Conservation (phyloP, 2,888 invertebrate species). For the Plebejus argus region DNA sequence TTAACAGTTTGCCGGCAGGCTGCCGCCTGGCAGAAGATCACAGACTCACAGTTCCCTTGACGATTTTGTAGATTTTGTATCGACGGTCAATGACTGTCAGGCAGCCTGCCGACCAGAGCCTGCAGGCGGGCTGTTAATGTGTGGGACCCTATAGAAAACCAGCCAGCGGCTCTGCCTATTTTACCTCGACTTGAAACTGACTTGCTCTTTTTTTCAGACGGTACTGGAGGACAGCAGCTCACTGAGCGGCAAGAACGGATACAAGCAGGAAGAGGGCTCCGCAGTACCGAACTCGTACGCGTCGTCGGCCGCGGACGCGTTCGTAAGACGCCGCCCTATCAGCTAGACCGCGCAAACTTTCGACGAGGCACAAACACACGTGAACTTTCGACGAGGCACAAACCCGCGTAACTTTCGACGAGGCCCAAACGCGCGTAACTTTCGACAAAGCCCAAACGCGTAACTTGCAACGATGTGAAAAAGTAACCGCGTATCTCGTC, state of each 20-base stretch:
- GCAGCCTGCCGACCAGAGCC: too few relatives aligned
- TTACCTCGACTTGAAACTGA: background rate
- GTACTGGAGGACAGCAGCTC: slow-evolving; percentile 78
- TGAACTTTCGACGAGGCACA: background rate
- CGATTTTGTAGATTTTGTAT: too few relatives aligned
- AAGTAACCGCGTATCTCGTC: background rate
- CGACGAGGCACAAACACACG: background rate
- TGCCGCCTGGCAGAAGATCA: too few relatives aligned
- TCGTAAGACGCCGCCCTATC: slow-evolving; percentile 64
- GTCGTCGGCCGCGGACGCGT: slow-evolving; percentile 71
- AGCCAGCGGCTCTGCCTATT: too few relatives aligned
- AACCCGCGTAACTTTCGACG: background rate
- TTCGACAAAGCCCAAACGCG: too few relatives aligned
- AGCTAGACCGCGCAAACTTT: slow-evolving; percentile 7
- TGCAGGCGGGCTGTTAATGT: too few relatives aligned
- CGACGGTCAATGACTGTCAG: too few relatives aligned
- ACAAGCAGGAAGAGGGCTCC: slow-evolving; percentile 70
- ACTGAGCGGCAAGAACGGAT: slow-evolving; percentile 65
- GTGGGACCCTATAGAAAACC: too few relatives aligned
- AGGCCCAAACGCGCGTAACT: background rate
- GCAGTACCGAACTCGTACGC: slow-evolving; percentile 71
- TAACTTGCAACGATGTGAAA: background rate
- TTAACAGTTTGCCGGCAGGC: too few relatives aligned
- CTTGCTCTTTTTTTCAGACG: slow-evolving; percentile 71
- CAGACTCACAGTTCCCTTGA: too few relatives aligned